Conservation (phyloP, 2,113 vertebrate genomes). For the Butorides virescens region DNA sequence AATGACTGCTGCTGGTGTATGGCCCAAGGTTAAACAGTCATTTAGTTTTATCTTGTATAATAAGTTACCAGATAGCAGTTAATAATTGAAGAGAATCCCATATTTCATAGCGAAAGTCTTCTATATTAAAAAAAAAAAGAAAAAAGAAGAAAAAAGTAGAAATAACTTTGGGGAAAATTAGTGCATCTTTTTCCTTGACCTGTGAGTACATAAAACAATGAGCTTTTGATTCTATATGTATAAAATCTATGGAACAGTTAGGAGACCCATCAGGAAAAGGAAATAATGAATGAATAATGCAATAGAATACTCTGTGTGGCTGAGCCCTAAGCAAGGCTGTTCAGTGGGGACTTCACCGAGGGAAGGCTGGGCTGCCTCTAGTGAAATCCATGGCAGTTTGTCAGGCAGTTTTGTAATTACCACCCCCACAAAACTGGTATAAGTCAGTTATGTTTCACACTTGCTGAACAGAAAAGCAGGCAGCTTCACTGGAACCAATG, state of each 20-base stretch:
- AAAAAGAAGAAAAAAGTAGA: background rate
- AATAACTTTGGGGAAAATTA: background rate
- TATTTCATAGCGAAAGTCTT: background rate
- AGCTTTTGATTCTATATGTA: background rate
- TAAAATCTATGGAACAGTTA: background rate
- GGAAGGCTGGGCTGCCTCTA: background rate
- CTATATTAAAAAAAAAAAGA: background rate
- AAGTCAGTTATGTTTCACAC: background rate
- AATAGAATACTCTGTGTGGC: background rate
- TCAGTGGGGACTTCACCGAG: background rate
- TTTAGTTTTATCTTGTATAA: conserved; percentile 43
- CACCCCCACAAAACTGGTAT: background rate
- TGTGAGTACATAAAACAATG: background rate
- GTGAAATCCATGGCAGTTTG: background rate
- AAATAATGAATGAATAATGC: background rate
- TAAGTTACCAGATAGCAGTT: conserved; percentile 42
- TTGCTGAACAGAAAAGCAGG: background rate
- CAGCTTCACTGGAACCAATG: background rate
- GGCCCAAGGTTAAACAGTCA: conserved; percentile 5
- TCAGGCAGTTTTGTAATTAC: background rate
- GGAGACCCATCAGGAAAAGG: background rate
- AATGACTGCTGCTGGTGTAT: background rate
- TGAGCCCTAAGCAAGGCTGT: background rate
- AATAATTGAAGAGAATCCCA: conserved; percentile 32
- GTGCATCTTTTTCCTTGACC: background rate